phyloP scores from a whole-genome alignment of 2,113 vertebrate genomes.

The Eudorcas thomsonii region DNA sequence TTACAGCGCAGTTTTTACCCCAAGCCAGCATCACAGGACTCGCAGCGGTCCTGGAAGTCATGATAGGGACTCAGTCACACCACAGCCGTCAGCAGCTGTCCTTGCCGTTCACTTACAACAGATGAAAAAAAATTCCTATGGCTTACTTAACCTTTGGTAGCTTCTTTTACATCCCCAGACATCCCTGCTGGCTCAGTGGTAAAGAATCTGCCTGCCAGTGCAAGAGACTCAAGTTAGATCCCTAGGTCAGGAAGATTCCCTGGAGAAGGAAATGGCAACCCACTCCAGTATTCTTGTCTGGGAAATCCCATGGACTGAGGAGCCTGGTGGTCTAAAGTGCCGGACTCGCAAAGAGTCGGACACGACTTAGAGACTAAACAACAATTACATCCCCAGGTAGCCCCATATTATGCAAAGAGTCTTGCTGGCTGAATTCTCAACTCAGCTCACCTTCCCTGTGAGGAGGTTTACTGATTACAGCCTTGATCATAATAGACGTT shows the following conservation, averaged over 20 bases:
- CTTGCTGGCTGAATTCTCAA: neutral
- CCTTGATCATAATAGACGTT: neutral
- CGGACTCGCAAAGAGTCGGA: neutral
- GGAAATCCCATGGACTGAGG: neutral
- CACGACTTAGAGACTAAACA: neutral
- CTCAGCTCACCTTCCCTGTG: neutral
- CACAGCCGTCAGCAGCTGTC: neutral
- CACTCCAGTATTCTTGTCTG: neutral
- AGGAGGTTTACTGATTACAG: neutral
- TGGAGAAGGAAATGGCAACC: neutral
- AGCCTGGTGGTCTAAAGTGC: neutral
- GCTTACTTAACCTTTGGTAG: neutral
- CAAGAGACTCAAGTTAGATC: neutral
- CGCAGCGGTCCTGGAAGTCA: neutral
- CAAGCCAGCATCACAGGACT: neutral
- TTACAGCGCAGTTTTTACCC: neutral
- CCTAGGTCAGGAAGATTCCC: neutral
- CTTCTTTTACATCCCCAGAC: neutral
- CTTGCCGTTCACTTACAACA: neutral
- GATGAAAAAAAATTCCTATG: neutral
- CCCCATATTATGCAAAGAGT: neutral
- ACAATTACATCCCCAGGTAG: neutral
- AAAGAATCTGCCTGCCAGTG: neutral
- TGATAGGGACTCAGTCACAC: neutral
- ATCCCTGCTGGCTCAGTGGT: neutral